phyloP scores from a whole-genome alignment of 2,888 invertebrate species.

The Drosophila dives region DNA sequence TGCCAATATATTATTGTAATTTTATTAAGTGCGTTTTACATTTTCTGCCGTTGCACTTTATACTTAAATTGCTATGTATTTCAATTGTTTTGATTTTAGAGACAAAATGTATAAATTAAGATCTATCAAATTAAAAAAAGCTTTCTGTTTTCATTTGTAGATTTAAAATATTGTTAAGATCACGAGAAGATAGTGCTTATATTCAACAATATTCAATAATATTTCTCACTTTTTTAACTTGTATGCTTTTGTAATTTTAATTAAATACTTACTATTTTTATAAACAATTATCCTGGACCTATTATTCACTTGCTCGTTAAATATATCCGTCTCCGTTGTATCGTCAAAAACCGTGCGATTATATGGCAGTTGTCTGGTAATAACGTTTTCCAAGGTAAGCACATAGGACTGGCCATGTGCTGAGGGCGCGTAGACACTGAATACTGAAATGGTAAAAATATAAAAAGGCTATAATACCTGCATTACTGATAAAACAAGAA shows the following conservation, averaged over 20 bases:
- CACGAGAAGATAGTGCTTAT: background rate
- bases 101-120: background rate
- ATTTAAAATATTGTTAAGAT: background rate
- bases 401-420: conserved; percentile 79
- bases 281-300: conserved; percentile 76
- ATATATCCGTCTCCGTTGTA: conserved; percentile 53
- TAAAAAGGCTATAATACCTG: conserved; percentile 32
- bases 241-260: background rate
- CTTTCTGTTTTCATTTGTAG: background rate
- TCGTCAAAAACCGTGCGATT: conserved; percentile 53
- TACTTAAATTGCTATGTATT: background rate
- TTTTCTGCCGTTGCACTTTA: background rate
- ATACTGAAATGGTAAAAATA: conserved; percentile 77
- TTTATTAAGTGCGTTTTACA: background rate
- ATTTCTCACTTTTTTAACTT: background rate
- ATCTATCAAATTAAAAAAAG: background rate
- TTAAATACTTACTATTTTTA: conserved; percentile 71
- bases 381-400: conserved; percentile 63
- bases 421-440: conserved; percentile 72
- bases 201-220: background rate
- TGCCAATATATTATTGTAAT: background rate
- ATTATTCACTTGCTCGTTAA: conserved; percentile 55
- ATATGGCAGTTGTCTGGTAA: conserved; percentile 51
- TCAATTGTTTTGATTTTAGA: background rate
- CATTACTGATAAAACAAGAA: conserved; percentile 29